Percentiles rank a stretch among this genome's conserved stretches.
Evolutionary conservation across 1,140 invertebrate species (phyloP).

Genomic region (Halictus rubicundus): DNA sequence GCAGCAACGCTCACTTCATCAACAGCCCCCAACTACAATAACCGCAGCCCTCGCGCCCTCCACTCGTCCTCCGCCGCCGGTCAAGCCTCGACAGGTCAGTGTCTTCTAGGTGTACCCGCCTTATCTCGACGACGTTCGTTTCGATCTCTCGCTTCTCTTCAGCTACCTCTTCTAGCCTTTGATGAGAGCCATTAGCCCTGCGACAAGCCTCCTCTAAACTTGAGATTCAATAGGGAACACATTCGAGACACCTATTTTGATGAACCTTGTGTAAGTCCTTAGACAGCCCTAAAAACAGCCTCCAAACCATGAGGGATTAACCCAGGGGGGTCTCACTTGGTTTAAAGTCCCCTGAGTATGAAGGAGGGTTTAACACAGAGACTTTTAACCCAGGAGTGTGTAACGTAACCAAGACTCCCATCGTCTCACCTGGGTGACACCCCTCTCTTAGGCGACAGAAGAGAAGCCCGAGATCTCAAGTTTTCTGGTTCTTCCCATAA

Average conservation of each 20-base stretch:
- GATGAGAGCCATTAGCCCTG: no score
- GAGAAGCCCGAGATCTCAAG: background rate
- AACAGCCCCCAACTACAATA: slow-evolving; percentile 78
- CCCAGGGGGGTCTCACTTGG: no score
- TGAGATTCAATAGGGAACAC: no score
- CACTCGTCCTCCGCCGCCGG: slow-evolving; percentile 85
- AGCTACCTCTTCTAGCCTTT: background rate
- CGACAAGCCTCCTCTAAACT: no score
- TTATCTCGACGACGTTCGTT: slow-evolving; percentile 16
- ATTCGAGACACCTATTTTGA: no score
- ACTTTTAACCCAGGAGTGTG: no score
- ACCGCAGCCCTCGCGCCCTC: slow-evolving; percentile 83
- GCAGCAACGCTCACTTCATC: slow-evolving; percentile 80
- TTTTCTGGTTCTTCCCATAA: slow-evolving; percentile 1
- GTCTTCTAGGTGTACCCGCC: background rate
- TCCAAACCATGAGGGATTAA: no score
- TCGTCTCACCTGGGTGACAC: background rate
- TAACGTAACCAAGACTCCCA: no score
- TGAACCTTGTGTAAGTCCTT: no score
- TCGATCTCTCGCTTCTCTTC: slow-evolving; percentile 11
- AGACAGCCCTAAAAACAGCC: no score
- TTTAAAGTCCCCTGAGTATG: no score
- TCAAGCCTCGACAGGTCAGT: slow-evolving; percentile 86
- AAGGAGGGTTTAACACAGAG: no score
- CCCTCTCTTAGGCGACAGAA: background rate